Evolutionary conservation across 2,113 vertebrate genomes (phyloP), one percentile per base, ranked within the genome.

Genomic region (Ictalurus punctatus): DNA sequence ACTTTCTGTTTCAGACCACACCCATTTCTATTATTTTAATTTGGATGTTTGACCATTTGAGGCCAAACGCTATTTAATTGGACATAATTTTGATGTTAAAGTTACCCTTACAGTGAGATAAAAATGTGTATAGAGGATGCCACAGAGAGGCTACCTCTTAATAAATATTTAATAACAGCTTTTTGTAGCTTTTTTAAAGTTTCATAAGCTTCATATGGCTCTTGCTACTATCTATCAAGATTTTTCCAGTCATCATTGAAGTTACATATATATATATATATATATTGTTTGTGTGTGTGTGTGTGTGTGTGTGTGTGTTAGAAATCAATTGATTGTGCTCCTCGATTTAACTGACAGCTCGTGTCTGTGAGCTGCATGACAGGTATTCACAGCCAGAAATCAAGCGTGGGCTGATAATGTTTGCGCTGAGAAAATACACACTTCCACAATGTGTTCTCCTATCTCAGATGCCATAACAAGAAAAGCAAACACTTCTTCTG

Each of bases 391-490:
- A 87, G 30, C 10, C 37, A 80, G 78, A 54, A 81, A 87, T 81
- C 27, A 69, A 40, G 76, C n/a, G n/a, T 79, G n/a, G 58, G 73
- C n/a, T 81, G 78, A 81, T 59, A 21, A 82, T 83, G 56, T 83
- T 83, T 61, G 56, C 81, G 37, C 56, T 83, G 30, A 83, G n/a
- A 83, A 83, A 83, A 83, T 83, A 61, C 30, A 78, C 85, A 78
- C 67, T 25, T 73, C 65, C 84, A 37, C 52, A 86, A 74, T 74
- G 54, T 37, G 58, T 48, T 73, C 84, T 58, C 67, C 30, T 30
- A 34, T n/a, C 48, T 21, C n/a, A 73, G 84, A 67, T 85, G 44
- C 40, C 61, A 48, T 30, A 52, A 67, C 61, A 71, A 14, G 48
- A 56, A 56, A 73, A 13, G 30, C 52, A 86, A 58, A 86, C 67